phyloP scores from a whole-genome alignment of 1,140 invertebrate species.

The Drosophila tsacasi region DNA sequence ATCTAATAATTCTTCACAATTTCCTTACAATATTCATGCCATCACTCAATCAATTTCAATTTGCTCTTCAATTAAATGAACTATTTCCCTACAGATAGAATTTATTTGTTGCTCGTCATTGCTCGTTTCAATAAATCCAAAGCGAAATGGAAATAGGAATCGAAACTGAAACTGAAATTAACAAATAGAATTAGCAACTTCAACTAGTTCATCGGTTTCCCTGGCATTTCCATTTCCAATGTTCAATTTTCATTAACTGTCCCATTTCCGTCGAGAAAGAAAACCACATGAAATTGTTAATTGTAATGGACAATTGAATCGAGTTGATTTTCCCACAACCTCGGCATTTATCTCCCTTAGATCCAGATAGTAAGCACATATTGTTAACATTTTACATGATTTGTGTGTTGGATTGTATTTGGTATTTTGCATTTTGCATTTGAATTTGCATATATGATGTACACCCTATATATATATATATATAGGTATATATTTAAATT shows the following conservation, averaged over 20 bases:
- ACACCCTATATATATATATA: background rate
- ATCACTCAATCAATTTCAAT: conserved; percentile 38
- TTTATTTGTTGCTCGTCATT: conserved; percentile 12
- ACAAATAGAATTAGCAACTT: conserved; percentile 21
- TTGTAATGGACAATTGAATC: conserved; percentile 70
- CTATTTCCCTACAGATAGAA: conserved; percentile 24
- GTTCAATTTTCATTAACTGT: conserved; percentile 74
- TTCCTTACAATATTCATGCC: conserved; percentile 15
- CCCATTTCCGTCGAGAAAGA: conserved; percentile 42
- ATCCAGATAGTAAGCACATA: conserved; percentile 8
- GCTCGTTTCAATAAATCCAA: conserved; percentile 15
- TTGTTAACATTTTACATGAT: conserved; percentile 42
- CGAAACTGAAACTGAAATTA: conserved; percentile 2
- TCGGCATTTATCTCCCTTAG: conserved; percentile 10
- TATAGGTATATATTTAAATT: conserved; percentile 37
- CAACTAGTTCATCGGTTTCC: conserved; percentile 19
- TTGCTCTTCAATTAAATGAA: conserved; percentile 35
- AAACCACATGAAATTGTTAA: conserved; percentile 70
- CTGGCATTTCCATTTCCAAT: conserved; percentile 9
- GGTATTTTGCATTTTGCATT: background rate
- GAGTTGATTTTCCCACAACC: conserved; percentile 19
- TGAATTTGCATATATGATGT: conserved; percentile 4
- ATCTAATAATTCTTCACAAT: conserved; percentile 1
- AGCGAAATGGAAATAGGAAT: conserved; percentile 2
- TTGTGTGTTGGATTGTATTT: conserved; percentile 13